phyloP scores from a whole-genome alignment of 2,797 vertebrate genomes.

The Rhinophrynus dorsalis region DNA sequence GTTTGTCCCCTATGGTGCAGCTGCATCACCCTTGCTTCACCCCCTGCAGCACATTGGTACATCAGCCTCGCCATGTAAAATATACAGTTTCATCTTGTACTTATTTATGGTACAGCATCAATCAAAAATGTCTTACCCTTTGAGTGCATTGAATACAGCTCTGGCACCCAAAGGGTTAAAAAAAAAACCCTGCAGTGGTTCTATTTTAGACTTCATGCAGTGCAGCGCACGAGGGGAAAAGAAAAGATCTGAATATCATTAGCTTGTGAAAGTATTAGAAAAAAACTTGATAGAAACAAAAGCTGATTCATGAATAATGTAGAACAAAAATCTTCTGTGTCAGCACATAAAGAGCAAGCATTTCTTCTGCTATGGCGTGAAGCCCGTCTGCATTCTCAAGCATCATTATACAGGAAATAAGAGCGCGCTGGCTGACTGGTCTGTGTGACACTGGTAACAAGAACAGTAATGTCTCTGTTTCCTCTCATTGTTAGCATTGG shows the following conservation, averaged over 20 bases:
- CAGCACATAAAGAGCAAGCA: background rate
- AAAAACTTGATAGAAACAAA: background rate
- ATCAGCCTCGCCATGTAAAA: no score
- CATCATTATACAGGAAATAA: background rate
- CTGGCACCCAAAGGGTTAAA: no score
- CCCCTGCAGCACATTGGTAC: no score
- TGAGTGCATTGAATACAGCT: no score
- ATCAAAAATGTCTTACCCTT: no score
- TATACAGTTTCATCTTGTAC: no score
- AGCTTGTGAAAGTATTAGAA: background rate
- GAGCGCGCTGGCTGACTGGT: background rate
- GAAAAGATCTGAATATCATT: constrained; percentile 4
- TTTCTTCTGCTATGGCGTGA: background rate
- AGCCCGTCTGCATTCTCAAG: background rate
- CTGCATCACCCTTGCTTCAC: no score
- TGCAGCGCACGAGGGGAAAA: background rate
- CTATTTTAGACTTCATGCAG: no score
- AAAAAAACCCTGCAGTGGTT: no score
- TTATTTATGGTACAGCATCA: no score
- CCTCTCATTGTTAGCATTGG: background rate
- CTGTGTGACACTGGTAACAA: background rate
- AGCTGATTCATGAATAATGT: constrained; percentile 22
- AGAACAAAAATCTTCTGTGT: background rate
- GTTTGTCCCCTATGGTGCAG: no score
- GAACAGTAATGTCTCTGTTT: constrained; percentile 15